Percentiles rank a stretch among this genome's conserved stretches.
These are phyloP conservation scores for Noturus placidus DNA, from an alignment of 2,113 vertebrate species.

Conservation along the genomic window DNA sequence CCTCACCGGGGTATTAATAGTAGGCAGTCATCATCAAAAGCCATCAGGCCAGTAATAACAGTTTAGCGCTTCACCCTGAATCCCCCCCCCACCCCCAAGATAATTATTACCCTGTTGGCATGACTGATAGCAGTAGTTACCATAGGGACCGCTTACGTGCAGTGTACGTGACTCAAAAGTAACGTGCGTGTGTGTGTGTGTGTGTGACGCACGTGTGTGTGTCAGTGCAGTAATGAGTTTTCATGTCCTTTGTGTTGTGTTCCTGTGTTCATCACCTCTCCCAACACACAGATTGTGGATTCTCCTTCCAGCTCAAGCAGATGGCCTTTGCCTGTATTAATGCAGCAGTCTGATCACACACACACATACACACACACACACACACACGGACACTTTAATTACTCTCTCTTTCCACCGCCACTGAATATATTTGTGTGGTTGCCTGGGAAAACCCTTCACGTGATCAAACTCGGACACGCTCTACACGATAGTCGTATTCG, in stretches of 20 bases:
- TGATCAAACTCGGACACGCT: not conserved
- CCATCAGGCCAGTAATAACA: slow-evolving; percentile 64
- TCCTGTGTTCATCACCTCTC: slow-evolving; percentile 67
- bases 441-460: not conserved
- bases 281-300: slow-evolving; percentile 76
- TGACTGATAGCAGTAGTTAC: slow-evolving; percentile 76
- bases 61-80: slow-evolving; percentile 62
- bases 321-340: slow-evolving; percentile 69
- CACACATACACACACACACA: not conserved
- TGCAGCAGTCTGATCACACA: slow-evolving; percentile 57
- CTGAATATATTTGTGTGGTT: not conserved
- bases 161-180: slow-evolving; percentile 62
- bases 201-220: slow-evolving; percentile 45
- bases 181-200: slow-evolving; percentile 31
- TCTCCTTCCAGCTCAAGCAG: slow-evolving; percentile 68
- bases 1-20: slow-evolving; percentile 31
- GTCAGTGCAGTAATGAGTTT: slow-evolving; percentile 23
- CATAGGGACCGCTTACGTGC: slow-evolving; percentile 71
- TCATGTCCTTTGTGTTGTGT: slow-evolving; percentile 14
- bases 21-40: slow-evolving; percentile 33
- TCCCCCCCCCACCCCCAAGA: slow-evolving; percentile 48
- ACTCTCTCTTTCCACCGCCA: not conserved
- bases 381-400: not conserved
- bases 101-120: slow-evolving; percentile 69
- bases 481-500: not conserved